Evolutionary conservation across 2,797 vertebrate genomes (phyloP), one percentile per base, ranked within the genome.

Genomic region (Dendrocincla fuliginosa): DNA sequence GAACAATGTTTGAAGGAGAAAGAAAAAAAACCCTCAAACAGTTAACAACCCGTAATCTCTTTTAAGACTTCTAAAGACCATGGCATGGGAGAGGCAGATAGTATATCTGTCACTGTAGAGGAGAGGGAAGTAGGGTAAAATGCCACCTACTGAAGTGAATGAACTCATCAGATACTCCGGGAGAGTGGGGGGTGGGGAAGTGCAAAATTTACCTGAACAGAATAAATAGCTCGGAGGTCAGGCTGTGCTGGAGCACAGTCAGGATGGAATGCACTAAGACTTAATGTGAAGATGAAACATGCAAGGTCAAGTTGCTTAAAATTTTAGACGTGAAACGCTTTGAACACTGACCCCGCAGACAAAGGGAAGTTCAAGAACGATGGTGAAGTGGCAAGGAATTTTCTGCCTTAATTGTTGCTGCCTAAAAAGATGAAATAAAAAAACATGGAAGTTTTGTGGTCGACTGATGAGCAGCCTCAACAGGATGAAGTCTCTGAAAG

Each of bases 241-340:
- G 63, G 70, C 84, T 47, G 5, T 77, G 81, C 59, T 95, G 87
- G 90, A 92, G 63, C 70, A 89, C 44, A 75, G 84, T 85, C 56
- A 76, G 89, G 93, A 63, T 6, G 22, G 77, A 81, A 84, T 55
- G 27, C 6, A 47, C 41, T 5, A 49, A 96, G 85, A 67, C 80
- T 91, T 28, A 53, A 87, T 83, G 82, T 52, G 73, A 80, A 95
- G 80, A 89, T 63, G 55, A 93, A 96, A 89, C 28, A 53, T 46
- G 61, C 44, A 87, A 82, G 89, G 71, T 68, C 70, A 93, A 91
- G 68, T 86, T 63, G 37, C 89, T 96, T 96, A 93, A 94, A 76
- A 83, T 87, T 94, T 93, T 96, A 92, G 93, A 96, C 96, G 90
- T 28, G 37, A 96, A 86, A 94, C 90, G 83, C 74, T 96, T 97